Evolutionary conservation across 2,888 invertebrate genomes (phyloP), one percentile per base, ranked within the genome.

Genomic region (Copidosoma aretas): DNA sequence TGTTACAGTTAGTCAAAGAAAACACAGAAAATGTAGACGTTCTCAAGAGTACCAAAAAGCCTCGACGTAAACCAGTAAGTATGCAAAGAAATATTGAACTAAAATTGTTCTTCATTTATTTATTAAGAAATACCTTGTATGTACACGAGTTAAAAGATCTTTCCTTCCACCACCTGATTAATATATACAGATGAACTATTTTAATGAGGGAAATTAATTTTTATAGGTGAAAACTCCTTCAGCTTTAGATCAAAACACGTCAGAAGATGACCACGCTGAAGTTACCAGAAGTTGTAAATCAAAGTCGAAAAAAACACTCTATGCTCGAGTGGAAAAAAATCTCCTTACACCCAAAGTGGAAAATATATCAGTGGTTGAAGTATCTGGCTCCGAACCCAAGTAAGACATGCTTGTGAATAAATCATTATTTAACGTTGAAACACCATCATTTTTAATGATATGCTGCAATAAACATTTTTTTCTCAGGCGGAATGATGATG

Each of bases 381-480:
- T 78, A n/a, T 80, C 81, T 0, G 76, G 71, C 4, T 80, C 81
- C 1, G 81, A 81, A 25, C 71, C 79, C 0, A 80, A 79, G 80
- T 81, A 41, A 5, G 22, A 46, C 32, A 32, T 32, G 8, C 8
- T 5, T 32, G 3, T 32, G 32, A 32, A 3, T 5, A 32, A 32
- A 32, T 32, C 32, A 32, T 32, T 3, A 32, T 8, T 32, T 58
- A 52, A 53, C 1, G 19, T 51, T n/a, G n/a, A n/a, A n/a, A n/a
- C n/a, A 57, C 17, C 17, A 53, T 64, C 21, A 52, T 39, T 61
- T 63, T 25, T 65, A 32, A 32, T 32, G 14, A 52, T 15, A 59
- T 19, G 41, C 43, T 60, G 56, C 12, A 46, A 46, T 32, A 54
- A 61, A 59, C 19, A 56, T 41, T 15, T 68, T 22, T 58, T 70